Evolutionary conservation across 1,140 invertebrate species (phyloP).

Genomic region (Nilaparvata lugens): DNA sequence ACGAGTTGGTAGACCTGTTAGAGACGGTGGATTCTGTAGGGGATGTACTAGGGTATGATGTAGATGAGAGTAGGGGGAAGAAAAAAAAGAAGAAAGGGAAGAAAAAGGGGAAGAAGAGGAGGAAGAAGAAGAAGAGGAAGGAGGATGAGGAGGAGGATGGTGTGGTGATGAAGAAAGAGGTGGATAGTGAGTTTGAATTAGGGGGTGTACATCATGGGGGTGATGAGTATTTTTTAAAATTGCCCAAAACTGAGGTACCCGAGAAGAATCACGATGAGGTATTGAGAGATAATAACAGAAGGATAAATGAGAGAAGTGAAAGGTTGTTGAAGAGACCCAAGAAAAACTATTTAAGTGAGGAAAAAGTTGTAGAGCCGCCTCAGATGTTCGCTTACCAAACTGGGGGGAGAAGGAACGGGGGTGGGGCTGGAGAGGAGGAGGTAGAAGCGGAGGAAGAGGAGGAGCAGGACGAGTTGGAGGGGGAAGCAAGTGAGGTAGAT

Average conservation of each 20-base stretch:
- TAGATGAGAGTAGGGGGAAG: not conserved
- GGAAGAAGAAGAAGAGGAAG: not conserved
- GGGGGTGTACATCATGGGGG: not conserved
- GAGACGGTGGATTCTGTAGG: too few relatives aligned
- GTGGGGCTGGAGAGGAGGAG: too few relatives aligned
- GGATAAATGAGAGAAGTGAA: not conserved
- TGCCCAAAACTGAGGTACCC: not conserved
- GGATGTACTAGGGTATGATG: not conserved
- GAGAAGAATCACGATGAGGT: constrained; percentile 3
- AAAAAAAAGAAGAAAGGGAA: not conserved
- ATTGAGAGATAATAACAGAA: not conserved
- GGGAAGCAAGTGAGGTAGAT: not conserved
- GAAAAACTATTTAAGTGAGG: constrained; percentile 9
- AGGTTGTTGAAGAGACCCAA: constrained; percentile 8
- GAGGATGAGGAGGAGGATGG: not conserved
- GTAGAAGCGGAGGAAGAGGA: too few relatives aligned
- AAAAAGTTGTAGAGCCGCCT: constrained; percentile 4
- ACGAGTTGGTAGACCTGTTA: too few relatives aligned
- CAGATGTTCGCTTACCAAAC: constrained; percentile 9
- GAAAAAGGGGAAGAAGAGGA: not conserved
- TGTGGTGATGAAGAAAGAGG: not conserved
- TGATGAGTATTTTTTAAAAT: not conserved
- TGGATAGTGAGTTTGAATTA: not conserved
- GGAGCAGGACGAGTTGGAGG: too few relatives aligned
- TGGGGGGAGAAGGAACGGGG: not conserved